These are phyloP conservation scores for Cydia splendana DNA, from an alignment of 1,140 invertebrate genomes.

Conservation along the genomic window DNA sequence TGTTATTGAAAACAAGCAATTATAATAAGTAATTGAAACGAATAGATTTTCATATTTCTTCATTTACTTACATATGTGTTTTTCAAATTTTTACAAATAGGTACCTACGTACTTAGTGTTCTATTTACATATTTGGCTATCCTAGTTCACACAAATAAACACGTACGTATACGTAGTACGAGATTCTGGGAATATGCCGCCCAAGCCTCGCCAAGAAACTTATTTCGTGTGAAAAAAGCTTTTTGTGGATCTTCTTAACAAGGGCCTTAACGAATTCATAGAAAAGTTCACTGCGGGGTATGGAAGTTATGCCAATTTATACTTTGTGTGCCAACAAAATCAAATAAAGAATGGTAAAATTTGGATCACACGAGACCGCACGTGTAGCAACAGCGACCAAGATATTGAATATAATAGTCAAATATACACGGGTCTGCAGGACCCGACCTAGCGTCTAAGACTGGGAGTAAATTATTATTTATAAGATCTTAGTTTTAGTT, in stretches of 20 bases:
- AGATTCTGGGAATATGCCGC: not conserved
- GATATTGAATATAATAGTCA: not conserved
- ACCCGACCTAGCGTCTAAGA: too few relatives aligned
- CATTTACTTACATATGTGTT: too few relatives aligned
- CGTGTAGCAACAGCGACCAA: not conserved
- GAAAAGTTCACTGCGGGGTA: conserved; percentile 18
- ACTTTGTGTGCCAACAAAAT: conserved; percentile 12
- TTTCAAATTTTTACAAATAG: too few relatives aligned
- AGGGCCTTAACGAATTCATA: conserved; percentile 26
- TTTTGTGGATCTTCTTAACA: conserved; percentile 8
- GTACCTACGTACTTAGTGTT: too few relatives aligned
- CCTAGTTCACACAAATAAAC: not conserved
- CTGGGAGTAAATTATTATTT: too few relatives aligned
- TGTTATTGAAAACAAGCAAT: too few relatives aligned
- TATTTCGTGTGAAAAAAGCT: not conserved
- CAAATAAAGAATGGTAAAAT: conserved; percentile 7
- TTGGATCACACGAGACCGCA: conserved; percentile 2
- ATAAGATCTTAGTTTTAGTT: too few relatives aligned
- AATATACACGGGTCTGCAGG: not conserved
- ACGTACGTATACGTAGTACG: not conserved
- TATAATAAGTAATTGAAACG: too few relatives aligned
- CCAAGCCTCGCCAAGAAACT: not conserved
- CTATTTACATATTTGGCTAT: too few relatives aligned
- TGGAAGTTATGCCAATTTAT: conserved; percentile 22
- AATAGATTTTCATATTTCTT: too few relatives aligned